These are phyloP conservation scores for Saguinus midas DNA, from an alignment of 2,113 vertebrate species.

Conservation along the genomic window DNA sequence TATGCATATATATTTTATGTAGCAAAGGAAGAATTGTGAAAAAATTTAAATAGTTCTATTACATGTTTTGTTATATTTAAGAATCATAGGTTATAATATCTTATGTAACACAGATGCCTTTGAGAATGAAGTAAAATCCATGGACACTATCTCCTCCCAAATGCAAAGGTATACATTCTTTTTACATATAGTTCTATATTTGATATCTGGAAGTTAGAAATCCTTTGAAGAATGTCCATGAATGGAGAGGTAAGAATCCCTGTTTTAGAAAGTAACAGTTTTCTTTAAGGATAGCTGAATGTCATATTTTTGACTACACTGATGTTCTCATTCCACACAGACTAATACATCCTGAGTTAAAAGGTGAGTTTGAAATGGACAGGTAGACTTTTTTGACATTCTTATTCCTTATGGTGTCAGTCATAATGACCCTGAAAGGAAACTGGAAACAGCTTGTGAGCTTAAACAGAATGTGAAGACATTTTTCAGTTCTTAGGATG, in stretches of 20 bases:
- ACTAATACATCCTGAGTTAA: background rate
- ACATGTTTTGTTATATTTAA: background rate
- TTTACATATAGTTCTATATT: background rate
- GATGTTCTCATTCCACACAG: background rate
- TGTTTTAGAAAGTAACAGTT: slow-evolving; percentile 16
- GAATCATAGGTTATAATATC: background rate
- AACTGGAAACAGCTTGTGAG: background rate
- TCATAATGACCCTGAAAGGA: background rate
- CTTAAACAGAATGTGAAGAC: slow-evolving; percentile 17
- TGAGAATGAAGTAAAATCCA: slow-evolving; percentile 7
- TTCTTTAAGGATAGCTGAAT: background rate
- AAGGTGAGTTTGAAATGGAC: background rate
- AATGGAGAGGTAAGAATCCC: background rate
- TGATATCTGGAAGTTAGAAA: background rate
- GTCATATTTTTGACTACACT: background rate
- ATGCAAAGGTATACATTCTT: slow-evolving; percentile 2
- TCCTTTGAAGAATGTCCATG: background rate
- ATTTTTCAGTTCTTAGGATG: background rate
- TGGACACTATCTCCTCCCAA: background rate
- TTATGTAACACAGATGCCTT: background rate
- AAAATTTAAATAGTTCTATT: background rate
- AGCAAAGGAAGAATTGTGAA: background rate
- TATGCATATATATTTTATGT: background rate
- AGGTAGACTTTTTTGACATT: slow-evolving; percentile 19
- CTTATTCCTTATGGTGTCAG: background rate